A percentile compares a stretch with the other conserved stretches of the same genome.
phyloP scores from a whole-genome alignment of 2,888 invertebrate species.

The Helleia helle region DNA sequence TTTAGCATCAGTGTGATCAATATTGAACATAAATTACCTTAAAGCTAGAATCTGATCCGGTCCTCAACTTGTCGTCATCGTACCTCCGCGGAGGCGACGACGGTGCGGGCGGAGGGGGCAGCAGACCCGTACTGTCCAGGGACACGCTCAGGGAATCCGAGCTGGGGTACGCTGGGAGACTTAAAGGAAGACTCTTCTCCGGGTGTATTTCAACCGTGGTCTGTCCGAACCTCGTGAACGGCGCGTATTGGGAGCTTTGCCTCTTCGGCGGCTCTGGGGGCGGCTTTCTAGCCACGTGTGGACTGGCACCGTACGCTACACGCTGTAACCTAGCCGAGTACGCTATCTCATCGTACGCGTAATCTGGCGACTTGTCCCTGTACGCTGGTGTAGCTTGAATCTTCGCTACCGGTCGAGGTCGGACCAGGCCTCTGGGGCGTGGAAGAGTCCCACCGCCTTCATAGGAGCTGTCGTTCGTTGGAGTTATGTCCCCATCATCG shows the following conservation, averaged over 20 bases:
- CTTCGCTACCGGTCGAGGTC: constrained; percentile 88
- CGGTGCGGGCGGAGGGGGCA: constrained; percentile 78
- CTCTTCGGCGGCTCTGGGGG: constrained; percentile 88
- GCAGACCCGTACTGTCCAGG: constrained; percentile 76
- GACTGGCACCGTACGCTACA: constrained; percentile 78
- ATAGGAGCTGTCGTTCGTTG: constrained; percentile 81
- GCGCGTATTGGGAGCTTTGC: constrained; percentile 73
- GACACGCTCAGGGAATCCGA: constrained; percentile 78
- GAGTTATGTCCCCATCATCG: constrained; percentile 92
- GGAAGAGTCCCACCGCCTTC: constrained; percentile 91
- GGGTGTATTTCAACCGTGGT: constrained; percentile 76
- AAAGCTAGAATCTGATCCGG: constrained; percentile 88
- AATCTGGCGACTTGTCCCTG: constrained; percentile 58
- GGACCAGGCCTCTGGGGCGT: constrained; percentile 85
- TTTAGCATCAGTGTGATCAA: too few relatives aligned
- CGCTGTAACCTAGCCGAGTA: constrained; percentile 64
- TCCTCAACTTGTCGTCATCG: constrained; percentile 69
- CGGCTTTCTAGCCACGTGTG: constrained; percentile 83
- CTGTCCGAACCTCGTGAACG: constrained; percentile 68
- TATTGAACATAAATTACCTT: too few relatives aligned
- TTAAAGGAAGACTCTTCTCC: constrained; percentile 73
- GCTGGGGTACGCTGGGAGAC: constrained; percentile 77
- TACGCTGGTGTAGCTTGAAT: constrained; percentile 75
- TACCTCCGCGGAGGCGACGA: constrained; percentile 74
- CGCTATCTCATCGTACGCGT: constrained; percentile 64